These are phyloP conservation scores for Carapus acus DNA, from an alignment of 2,797 vertebrate species.

Conservation along the genomic window DNA sequence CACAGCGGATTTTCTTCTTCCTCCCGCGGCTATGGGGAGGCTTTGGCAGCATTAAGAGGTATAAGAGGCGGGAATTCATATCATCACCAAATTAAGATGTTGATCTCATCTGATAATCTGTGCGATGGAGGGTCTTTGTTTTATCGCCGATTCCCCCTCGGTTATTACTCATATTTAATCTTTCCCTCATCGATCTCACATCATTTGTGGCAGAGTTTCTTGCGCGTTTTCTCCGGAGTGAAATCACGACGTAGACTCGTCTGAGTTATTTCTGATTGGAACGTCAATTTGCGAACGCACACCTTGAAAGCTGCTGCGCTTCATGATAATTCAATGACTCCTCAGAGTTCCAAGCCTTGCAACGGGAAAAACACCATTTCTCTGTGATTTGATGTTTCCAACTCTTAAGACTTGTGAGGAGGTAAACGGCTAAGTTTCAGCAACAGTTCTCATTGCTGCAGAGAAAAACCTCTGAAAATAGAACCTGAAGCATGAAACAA, in stretches of 20 bases:
- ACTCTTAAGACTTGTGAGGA: constrained; percentile 7
- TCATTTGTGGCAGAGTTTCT: neutral
- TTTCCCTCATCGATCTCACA: constrained; percentile 1
- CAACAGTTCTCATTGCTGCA: neutral
- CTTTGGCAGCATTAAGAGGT: constrained; percentile 61
- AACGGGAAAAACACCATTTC: constrained; percentile 30
- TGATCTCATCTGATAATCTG: constrained; percentile 52
- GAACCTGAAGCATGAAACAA: constrained; percentile 2
- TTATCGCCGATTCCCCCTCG: constrained; percentile 13
- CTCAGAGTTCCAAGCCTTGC: constrained; percentile 38
- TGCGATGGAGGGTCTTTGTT: constrained; percentile 44
- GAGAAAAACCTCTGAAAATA: constrained; percentile 15
- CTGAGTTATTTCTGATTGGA: constrained; percentile 30
- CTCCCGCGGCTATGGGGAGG: constrained; percentile 43
- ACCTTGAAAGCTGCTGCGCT: too few relatives aligned
- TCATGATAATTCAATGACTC: constrained; percentile 35
- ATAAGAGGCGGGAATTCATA: constrained; percentile 58
- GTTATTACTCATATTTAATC: constrained; percentile 7
- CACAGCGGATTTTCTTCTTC: constrained; percentile 53
- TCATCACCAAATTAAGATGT: constrained; percentile 36
- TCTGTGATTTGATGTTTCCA: constrained; percentile 29
- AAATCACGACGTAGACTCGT: constrained; percentile 37
- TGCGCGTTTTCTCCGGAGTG: constrained; percentile 27
- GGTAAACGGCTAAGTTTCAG: constrained; percentile 31
- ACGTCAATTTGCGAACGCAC: constrained; percentile 16